phyloP scores from a whole-genome alignment of 2,113 vertebrate genomes.

The Clarias macrocephalus region DNA sequence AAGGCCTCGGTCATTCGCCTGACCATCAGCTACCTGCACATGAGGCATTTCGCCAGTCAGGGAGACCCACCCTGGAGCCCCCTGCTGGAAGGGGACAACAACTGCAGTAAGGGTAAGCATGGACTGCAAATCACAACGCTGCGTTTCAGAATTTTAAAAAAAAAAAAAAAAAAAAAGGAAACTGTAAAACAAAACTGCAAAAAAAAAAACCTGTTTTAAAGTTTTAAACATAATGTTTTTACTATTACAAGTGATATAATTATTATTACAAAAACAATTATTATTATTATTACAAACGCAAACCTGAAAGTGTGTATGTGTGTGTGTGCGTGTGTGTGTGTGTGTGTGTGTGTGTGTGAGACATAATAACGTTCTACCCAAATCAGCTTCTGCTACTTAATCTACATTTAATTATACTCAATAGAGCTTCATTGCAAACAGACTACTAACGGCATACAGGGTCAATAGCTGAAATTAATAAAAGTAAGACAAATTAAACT shows the following conservation, averaged over 20 bases:
- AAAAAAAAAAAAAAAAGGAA: not conserved
- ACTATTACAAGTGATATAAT: not conserved
- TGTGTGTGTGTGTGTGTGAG: too few relatives aligned
- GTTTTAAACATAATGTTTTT: not conserved
- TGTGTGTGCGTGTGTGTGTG: too few relatives aligned
- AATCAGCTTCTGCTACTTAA: not conserved
- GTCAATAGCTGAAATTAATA: not conserved
- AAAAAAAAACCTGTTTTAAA: not conserved
- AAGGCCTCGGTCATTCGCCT: slow-evolving; percentile 89
- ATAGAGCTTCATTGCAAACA: not conserved
- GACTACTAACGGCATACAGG: not conserved
- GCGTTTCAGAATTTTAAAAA: not conserved
- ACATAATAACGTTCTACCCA: too few relatives aligned
- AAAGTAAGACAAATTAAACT: not conserved
- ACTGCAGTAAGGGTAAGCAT: slow-evolving; percentile 74
- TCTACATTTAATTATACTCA: not conserved
- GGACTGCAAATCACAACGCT: not conserved
- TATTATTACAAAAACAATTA: not conserved
- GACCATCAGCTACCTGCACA: slow-evolving; percentile 90
- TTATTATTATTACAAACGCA: not conserved
- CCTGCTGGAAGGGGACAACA: slow-evolving; percentile 72
- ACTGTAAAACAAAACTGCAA: not conserved
- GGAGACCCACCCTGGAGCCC: slow-evolving; percentile 86
- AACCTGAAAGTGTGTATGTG: not conserved
- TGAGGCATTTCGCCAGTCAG: slow-evolving; percentile 83